Evolutionary conservation across 2,888 invertebrate species (phyloP), one percentile per base, ranked within the genome.

Genomic region (Apamea monoglypha): DNA sequence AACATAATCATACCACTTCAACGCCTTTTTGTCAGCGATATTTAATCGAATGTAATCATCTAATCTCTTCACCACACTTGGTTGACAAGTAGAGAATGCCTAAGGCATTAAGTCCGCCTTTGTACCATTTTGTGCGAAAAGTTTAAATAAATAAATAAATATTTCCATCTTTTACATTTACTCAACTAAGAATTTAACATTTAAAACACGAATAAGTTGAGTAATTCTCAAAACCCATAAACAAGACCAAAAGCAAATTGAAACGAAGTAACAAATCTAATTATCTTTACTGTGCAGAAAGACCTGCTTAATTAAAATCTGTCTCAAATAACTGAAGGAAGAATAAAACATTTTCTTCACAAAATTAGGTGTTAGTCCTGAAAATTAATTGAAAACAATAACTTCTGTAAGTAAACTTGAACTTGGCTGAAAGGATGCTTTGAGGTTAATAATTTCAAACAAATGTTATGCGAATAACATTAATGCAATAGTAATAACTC

Each of bases 301-400:
- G 53, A 72, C 25, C 59, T n/a, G 21, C 32, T 74, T 87, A 74
- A 87, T 86, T 84, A 80, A 83, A 78, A 61, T 70, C 70, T 36
- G n/a, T 56, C 68, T 63, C 16, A 76, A 77, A 68, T 81, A 76
- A 53, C 67, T 47, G n/a, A 59, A 74, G 56, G 56, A 71, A 25
- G 59, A 47, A 61, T 83, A 80, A 66, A 75, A 76, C 56, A 82
- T 82, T 82, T 66, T 82, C 56, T 59, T 76, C 12, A 12, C 29
- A 29, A 80, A 82, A 66, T 56, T 66, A n/a, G 75, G 16, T 80
- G 82, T 59, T 76, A 36, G 32, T 44, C 32, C 44, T 73, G 53
- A 73, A 53, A 32, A 47, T 56, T 40, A 40, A 80, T 80, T 81
- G 50, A 71, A 71, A 81, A 81, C 61, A 78, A 78, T 50, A 70